Conservation (phyloP, 2,113 vertebrate species). For the Craseonycteris thonglongyai region DNA sequence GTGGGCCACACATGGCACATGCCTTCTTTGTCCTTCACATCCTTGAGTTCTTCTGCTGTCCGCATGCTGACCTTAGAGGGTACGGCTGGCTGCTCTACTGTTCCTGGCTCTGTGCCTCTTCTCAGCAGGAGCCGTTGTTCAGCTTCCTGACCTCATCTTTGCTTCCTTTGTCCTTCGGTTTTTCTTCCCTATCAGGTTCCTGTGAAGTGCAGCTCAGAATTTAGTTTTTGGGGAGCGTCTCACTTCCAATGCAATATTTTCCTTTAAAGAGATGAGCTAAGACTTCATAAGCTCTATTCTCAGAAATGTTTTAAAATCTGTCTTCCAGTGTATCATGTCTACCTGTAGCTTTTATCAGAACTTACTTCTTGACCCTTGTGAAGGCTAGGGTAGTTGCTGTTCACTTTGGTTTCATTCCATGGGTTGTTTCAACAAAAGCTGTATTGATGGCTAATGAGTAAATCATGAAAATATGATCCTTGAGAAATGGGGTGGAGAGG, state of each 20-base stretch:
- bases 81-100: fast-evolving
- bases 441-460: background rate
- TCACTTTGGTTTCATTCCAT: background rate
- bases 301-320: background rate
- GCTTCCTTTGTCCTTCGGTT: background rate
- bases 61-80: fast-evolving
- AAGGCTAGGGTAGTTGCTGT: background rate
- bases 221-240: background rate
- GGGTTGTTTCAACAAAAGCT: background rate
- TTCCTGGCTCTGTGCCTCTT: background rate
- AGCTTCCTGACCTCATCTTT: background rate
- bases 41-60: background rate
- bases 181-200: background rate
- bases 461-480: background rate
- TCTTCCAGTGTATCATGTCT: background rate
- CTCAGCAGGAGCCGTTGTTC: background rate
- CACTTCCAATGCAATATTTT: background rate
- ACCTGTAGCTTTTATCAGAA: background rate
- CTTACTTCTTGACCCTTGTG: background rate
- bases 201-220: background rate
- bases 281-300: no score
- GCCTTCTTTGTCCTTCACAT: background rate
- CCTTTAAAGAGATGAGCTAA: fast-evolving
- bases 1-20: fast-evolving
- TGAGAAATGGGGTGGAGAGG: background rate